Conservation (phyloP, 1,140 invertebrate species). For the Metaphire vulgaris region DNA sequence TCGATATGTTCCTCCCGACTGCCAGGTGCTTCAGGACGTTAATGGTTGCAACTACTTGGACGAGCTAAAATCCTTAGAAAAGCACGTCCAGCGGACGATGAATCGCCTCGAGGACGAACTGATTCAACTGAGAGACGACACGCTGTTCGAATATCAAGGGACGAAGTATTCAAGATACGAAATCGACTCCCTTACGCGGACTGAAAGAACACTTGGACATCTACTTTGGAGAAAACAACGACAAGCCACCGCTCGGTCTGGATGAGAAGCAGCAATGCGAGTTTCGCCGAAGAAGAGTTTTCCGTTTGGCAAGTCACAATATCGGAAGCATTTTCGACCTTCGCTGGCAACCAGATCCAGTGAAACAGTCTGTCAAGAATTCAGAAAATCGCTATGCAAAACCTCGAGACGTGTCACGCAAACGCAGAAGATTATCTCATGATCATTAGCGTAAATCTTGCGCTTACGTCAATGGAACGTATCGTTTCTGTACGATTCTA, state of each 20-base stretch:
- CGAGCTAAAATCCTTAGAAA: slow-evolving; percentile 28
- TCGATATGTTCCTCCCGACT: slow-evolving; percentile 10
- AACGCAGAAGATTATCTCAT: slow-evolving; percentile 8
- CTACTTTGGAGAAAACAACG: slow-evolving; percentile 34
- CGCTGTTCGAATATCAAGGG: slow-evolving; percentile 4
- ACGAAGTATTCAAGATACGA: not conserved
- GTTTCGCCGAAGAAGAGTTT: slow-evolving; percentile 31
- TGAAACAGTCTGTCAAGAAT: slow-evolving; percentile 2
- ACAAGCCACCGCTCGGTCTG: slow-evolving; percentile 29
- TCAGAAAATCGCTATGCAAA: not conserved
- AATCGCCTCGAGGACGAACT: slow-evolving; percentile 33
- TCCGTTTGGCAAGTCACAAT: slow-evolving; percentile 29
- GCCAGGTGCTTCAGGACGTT: slow-evolving; percentile 11
- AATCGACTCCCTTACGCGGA: slow-evolving; percentile 5
- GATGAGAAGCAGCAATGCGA: slow-evolving; percentile 22
- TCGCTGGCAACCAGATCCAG: not conserved
- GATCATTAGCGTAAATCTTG: slow-evolving; percentile 13
- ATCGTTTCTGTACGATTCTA: slow-evolving; percentile 1
- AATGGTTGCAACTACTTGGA: slow-evolving; percentile 16
- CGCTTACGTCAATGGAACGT: slow-evolving; percentile 10
- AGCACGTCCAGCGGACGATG: slow-evolving; percentile 21
- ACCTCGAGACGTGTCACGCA: not conserved
- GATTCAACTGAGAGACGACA: slow-evolving; percentile 32
- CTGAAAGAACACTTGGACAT: slow-evolving; percentile 31
- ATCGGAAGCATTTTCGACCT: slow-evolving; percentile 29